Conservation (phyloP, 2,113 vertebrate genomes). For the Varanus salvator region DNA sequence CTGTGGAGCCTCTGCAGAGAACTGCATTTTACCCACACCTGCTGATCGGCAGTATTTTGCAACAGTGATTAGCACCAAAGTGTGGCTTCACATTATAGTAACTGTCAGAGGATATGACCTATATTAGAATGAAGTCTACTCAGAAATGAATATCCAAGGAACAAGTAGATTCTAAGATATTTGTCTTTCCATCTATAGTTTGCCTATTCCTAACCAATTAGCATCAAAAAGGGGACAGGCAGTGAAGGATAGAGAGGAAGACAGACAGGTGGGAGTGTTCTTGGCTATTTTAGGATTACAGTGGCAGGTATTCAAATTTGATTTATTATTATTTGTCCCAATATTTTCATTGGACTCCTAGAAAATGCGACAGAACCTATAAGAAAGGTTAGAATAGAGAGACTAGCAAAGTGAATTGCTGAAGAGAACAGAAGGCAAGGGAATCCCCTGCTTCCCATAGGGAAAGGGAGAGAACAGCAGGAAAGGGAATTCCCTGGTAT, state of each 20-base stretch:
- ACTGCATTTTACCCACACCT: conserved; percentile 37
- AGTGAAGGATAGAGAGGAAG: background rate
- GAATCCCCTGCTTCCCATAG: conserved; percentile 34
- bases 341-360: conserved; percentile 41
- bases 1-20: background rate
- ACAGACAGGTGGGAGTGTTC: conserved; percentile 16
- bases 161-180: conserved; percentile 36
- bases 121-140: background rate
- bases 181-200: conserved; percentile 50
- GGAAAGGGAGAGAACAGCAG: conserved; percentile 28
- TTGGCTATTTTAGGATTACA: conserved; percentile 63
- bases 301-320: conserved; percentile 62
- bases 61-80: conserved; percentile 19
- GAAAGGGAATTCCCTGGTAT: conserved; percentile 13
- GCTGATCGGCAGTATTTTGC: background rate
- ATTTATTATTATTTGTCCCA: conserved; percentile 42
- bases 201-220: conserved; percentile 59
- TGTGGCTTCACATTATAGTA: background rate
- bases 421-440: conserved; percentile 43
- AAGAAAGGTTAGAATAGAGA: conserved; percentile 52
- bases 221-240: conserved; percentile 37
- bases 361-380: background rate
- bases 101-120: conserved; percentile 11
- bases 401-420: conserved; percentile 27
- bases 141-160: conserved; percentile 25